Conservation (phyloP, 2,888 invertebrate species). For the Apamea sordens region DNA sequence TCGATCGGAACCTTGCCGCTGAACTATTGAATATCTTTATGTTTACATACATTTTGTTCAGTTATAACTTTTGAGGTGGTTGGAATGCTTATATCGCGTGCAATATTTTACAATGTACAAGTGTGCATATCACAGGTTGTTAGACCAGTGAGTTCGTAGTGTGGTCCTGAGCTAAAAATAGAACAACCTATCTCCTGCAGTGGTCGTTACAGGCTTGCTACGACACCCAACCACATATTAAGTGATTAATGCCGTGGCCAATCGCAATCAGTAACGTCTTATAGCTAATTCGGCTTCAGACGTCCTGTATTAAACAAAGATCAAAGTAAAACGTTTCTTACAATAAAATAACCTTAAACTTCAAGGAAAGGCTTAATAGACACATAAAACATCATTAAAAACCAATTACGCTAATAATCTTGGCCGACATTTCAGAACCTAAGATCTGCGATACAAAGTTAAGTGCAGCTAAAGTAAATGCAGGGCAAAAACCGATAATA, state of each 20-base stretch:
- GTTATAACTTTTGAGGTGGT: slow-evolving; percentile 1
- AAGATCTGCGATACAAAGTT: slow-evolving; percentile 38
- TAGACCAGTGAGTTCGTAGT: slow-evolving; percentile 27
- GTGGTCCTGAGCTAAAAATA: slow-evolving; percentile 50
- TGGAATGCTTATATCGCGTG: slow-evolving; percentile 23
- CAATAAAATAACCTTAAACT: slow-evolving; percentile 1
- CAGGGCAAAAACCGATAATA: slow-evolving; percentile 56
- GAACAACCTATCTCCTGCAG: slow-evolving; percentile 20
- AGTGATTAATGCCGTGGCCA: slow-evolving; percentile 32
- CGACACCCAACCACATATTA: slow-evolving; percentile 43
- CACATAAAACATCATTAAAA: slow-evolving; percentile 12
- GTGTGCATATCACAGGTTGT: slow-evolving; percentile 30
- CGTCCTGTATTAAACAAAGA: background rate
- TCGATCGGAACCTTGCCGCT: slow-evolving; percentile 14
- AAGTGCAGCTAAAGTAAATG: slow-evolving; percentile 33
- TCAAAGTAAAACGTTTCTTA: slow-evolving; percentile 23
- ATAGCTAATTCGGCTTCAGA: background rate
- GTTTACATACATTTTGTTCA: slow-evolving; percentile 15
- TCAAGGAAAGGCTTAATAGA: slow-evolving; percentile 8
- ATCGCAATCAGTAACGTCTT: slow-evolving; percentile 18
- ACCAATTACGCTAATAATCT: slow-evolving; percentile 29
- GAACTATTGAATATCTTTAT: slow-evolving; percentile 16
- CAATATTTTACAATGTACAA: slow-evolving; percentile 16
- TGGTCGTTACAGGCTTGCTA: slow-evolving; percentile 29
- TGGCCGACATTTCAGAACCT: slow-evolving; percentile 31